Base-by-base conservation (phyloP, 2,797 vertebrate species). In the Taeniopygia guttata region DNA sequence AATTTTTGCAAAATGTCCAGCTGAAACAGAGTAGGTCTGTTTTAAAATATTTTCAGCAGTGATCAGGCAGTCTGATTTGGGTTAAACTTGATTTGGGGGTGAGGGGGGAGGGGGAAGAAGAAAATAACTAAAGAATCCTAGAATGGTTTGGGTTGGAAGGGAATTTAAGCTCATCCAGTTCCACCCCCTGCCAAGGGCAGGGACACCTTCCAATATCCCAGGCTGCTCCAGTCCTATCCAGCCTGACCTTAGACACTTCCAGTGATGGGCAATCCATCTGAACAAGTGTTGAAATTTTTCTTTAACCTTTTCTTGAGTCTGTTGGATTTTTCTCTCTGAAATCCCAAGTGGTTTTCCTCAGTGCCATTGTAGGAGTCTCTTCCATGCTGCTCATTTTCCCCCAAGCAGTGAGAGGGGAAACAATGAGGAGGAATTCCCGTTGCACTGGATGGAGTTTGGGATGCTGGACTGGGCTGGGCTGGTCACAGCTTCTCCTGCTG, bases 381-480 rank as follows among this genome's bases (percentile, higher is more conserved):
- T 74, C 67, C 23, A 4, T 3, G 27, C 75, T 76, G 48, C 45
- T 38, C 8, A 1, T 56, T 86, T 55, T 5, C 7, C 56, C 34
- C 11, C 8, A 2, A 13, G 52, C 68, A 59, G 8, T 32, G 25
- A 51, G 86, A 70, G 40, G 52, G 56, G 43, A 25, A 68, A 55
- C 27, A 20, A 7, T 2, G 14, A 92, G 25, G 48, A 67, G 32
- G 20, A 72, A 52, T 46, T 36, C 14, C 16, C 2, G 0, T 3
- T 16, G 13, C 30, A 5, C 13, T 43, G 69, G 42, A 13, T 4
- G 9, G 30, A 58, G 26, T 42, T 75, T 0, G 0, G 29, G 8
- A 2, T 29, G 9, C 67, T 40, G 84, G 48, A 9, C 48, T 14
- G 10, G 2, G 19, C 38, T 58, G 48, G 12, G 55, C 62, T 55